A percentile compares a stretch with the other conserved stretches of the same genome.
These are phyloP conservation scores for Haemorhous mexicanus DNA, from an alignment of 2,113 vertebrate genomes.

Conservation along the genomic window DNA sequence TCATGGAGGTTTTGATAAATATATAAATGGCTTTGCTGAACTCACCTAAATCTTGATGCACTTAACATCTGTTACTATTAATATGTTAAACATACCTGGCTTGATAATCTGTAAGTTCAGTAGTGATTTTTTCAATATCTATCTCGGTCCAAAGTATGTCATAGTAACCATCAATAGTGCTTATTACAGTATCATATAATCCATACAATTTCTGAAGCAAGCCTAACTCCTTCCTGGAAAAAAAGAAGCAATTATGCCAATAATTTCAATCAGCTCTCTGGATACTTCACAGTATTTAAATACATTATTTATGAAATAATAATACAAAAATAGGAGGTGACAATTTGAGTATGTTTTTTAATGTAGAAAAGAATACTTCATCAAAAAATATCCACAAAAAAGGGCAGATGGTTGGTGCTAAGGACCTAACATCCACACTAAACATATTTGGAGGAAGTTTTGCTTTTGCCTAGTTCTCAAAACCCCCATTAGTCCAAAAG, in stretches of 20 bases:
- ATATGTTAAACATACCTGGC: slow-evolving; percentile 52
- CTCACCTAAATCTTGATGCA: background rate
- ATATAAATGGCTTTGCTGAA: background rate
- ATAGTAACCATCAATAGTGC: slow-evolving; percentile 73
- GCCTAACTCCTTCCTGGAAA: slow-evolving; percentile 71
- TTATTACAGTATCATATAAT: slow-evolving; percentile 77
- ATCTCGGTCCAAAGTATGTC: slow-evolving; percentile 80
- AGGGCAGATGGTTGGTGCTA: background rate
- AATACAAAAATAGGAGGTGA: background rate
- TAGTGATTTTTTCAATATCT: slow-evolving; percentile 79
- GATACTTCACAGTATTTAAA: background rate
- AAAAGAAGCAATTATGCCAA: background rate
- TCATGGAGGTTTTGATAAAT: background rate
- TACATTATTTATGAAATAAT: background rate
- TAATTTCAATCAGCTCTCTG: background rate
- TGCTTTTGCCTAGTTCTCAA: background rate
- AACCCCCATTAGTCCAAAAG: background rate
- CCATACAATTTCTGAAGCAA: slow-evolving; percentile 79
- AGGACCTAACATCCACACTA: background rate
- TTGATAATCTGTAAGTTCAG: slow-evolving; percentile 76
- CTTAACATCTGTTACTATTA: background rate
- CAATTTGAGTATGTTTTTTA: background rate
- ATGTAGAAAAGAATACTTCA: background rate
- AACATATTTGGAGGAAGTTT: background rate
- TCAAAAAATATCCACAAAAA: background rate